Percentiles rank a stretch among this genome's conserved stretches.
These are phyloP conservation scores for Hermaeophaga mercurialis DNA, from an alignment of 2,888 invertebrate species.

Conservation along the genomic window DNA sequence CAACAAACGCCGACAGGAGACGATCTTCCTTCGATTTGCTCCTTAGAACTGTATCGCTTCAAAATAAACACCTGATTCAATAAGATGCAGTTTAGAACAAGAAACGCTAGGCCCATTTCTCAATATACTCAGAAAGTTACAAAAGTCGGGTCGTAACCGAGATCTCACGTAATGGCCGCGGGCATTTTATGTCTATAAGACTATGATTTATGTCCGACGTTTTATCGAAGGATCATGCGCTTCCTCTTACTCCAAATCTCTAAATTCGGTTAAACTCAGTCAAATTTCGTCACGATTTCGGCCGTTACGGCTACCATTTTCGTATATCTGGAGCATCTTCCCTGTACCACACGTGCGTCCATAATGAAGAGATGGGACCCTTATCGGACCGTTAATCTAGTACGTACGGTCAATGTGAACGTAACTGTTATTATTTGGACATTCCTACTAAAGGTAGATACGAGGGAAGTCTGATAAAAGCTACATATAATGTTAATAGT, in stretches of 20 bases:
- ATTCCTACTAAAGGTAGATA: slow-evolving; percentile 7
- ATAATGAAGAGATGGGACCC: slow-evolving; percentile 36
- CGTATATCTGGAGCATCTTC: slow-evolving; percentile 39
- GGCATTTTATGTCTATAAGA: slow-evolving; percentile 21
- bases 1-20: too few relatives aligned
- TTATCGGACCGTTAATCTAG: slow-evolving; percentile 38
- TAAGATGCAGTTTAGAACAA: too few relatives aligned
- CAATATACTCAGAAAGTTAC: too few relatives aligned
- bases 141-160: slow-evolving; percentile 17
- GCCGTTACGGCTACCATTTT: slow-evolving; percentile 32
- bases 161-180: slow-evolving; percentile 23
- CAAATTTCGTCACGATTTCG: slow-evolving; percentile 27
- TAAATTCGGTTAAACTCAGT: slow-evolving; percentile 26
- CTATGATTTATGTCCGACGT: slow-evolving; percentile 24
- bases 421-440: slow-evolving; percentile 20
- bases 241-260: slow-evolving; percentile 22
- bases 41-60: too few relatives aligned
- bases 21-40: too few relatives aligned
- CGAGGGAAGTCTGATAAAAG: neutral
- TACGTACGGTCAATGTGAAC: slow-evolving; percentile 24
- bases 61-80: too few relatives aligned
- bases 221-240: slow-evolving; percentile 24
- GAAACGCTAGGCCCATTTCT: too few relatives aligned
- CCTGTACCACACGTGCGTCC: slow-evolving; percentile 38
- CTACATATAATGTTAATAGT: neutral